Evolutionary conservation across 2,888 invertebrate genomes (phyloP).

Genomic region (Thymelicus sylvestris): DNA sequence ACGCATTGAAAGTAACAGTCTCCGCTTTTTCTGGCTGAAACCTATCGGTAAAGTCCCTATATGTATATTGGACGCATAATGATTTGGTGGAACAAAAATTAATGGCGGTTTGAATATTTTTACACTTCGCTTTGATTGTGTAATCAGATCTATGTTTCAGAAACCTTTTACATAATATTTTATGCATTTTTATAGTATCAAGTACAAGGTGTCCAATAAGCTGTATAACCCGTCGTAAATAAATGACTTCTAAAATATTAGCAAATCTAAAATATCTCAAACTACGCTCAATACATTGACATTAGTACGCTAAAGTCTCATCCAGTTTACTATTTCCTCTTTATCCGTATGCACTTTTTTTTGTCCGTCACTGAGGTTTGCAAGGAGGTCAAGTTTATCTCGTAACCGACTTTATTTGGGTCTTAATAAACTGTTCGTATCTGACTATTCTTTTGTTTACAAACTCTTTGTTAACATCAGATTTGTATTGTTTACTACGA

Average conservation of each 20-base stretch:
- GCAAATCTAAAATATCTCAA: constrained; percentile 9
- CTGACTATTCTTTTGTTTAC: constrained; percentile 17
- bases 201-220: no score
- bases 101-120: no score
- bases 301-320: constrained; percentile 10
- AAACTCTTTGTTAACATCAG: constrained; percentile 12
- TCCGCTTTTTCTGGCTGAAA: no score
- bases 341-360: constrained; percentile 37
- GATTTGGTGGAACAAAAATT: no score
- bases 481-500: constrained; percentile 10
- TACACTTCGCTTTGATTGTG: no score
- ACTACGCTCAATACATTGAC: constrained; percentile 6
- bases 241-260: not conserved
- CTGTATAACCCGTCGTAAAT: no score
- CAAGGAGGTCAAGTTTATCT: constrained; percentile 61
- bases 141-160: no score
- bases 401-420: constrained; percentile 39
- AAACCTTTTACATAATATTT: no score
- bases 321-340: constrained; percentile 37
- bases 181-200: no score
- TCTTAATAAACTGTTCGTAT: constrained; percentile 15
- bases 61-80: no score
- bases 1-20: no score
- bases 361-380: constrained; percentile 40
- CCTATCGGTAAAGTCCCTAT: no score